Conservation (phyloP, 2,888 invertebrate species). For the Hemicrepidius hirtus region DNA sequence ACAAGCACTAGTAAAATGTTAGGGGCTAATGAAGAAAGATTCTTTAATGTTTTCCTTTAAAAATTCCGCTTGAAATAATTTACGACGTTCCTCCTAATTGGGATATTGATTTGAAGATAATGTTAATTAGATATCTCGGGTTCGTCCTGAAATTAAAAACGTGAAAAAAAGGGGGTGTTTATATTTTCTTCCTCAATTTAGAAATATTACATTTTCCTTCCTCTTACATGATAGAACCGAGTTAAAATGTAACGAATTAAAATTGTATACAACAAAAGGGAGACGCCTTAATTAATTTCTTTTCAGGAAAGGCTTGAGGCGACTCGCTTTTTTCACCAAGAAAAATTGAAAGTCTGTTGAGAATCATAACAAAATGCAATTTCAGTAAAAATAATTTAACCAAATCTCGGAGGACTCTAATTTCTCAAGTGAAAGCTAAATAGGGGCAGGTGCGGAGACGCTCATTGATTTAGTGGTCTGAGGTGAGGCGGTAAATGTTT, state of each 20-base stretch:
- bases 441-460: slow-evolving; percentile 45
- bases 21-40: slow-evolving; percentile 48
- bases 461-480: slow-evolving; percentile 55
- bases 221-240: background rate
- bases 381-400: slow-evolving; percentile 30
- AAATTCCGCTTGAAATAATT: slow-evolving; percentile 35
- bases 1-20: slow-evolving; percentile 32
- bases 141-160: too few species aligned
- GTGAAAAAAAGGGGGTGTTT: background rate
- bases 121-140: background rate
- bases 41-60: slow-evolving; percentile 43
- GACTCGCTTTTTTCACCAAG: slow-evolving; percentile 16
- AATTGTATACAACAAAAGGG: slow-evolving; percentile 8
- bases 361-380: slow-evolving; percentile 32
- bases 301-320: slow-evolving; percentile 13
- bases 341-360: slow-evolving; percentile 21
- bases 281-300: slow-evolving; percentile 32
- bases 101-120: slow-evolving; percentile 40
- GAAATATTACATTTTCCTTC: background rate
- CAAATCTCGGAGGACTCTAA: slow-evolving; percentile 34
- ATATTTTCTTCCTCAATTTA: background rate
- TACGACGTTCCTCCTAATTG: slow-evolving; percentile 34
- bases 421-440: slow-evolving; percentile 42
- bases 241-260: slow-evolving; percentile 14
- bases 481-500: slow-evolving; percentile 55